Evolutionary conservation across 2,113 vertebrate genomes (phyloP).

Genomic region (Hassar affinis): DNA sequence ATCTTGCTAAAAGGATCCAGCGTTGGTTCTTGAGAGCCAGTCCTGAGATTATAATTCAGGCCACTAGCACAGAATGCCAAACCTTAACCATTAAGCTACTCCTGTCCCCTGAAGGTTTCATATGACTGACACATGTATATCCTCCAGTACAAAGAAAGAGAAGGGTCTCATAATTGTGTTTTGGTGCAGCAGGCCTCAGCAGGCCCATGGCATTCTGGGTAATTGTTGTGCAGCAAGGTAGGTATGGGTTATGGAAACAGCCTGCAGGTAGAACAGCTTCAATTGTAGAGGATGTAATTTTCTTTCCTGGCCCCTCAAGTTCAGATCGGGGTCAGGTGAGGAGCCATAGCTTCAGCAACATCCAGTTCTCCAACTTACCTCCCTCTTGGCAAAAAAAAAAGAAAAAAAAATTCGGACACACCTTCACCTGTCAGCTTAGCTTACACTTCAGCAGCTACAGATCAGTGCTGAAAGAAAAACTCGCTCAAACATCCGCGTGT

Average conservation of each 20-base stretch:
- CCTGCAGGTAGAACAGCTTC: constrained; percentile 59
- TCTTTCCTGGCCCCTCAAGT: constrained; percentile 65
- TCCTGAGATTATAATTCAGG: not conserved
- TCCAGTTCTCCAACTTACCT: constrained; percentile 1
- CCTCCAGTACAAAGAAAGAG: constrained; percentile 33
- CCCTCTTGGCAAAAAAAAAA: not conserved
- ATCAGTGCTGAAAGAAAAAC: constrained; percentile 35
- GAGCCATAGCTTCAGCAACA: constrained; percentile 44
- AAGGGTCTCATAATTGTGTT: constrained; percentile 37
- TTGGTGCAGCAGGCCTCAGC: constrained; percentile 60
- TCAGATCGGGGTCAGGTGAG: constrained; percentile 67
- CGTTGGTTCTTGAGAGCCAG: constrained; percentile 10
- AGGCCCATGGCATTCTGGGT: constrained; percentile 57
- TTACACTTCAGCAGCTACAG: constrained; percentile 57
- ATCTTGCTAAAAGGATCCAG: not conserved
- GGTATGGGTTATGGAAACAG: constrained; percentile 62
- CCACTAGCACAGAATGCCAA: not conserved
- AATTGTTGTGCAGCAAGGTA: constrained; percentile 69
- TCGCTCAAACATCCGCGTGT: constrained; percentile 43
- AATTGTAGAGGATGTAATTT: constrained; percentile 70
- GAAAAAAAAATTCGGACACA: not conserved
- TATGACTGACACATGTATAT: not conserved
- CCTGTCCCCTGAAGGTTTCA: not conserved
- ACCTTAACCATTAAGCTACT: not conserved
- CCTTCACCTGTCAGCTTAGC: constrained; percentile 67